These are phyloP conservation scores for Polia nebulosa DNA, from an alignment of 2,888 invertebrate genomes.

Conservation along the genomic window DNA sequence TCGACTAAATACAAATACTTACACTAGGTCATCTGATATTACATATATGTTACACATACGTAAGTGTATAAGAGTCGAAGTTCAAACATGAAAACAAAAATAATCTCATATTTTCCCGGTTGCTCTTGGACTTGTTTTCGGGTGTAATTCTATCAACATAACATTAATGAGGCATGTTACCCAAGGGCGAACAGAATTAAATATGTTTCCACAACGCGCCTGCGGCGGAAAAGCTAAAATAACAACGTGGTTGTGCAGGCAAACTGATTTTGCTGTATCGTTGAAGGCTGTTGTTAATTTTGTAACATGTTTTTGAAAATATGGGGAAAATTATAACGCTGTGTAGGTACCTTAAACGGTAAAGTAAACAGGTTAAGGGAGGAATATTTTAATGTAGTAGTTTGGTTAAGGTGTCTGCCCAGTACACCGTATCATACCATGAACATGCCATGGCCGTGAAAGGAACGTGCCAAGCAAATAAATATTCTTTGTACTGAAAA, in stretches of 20 bases:
- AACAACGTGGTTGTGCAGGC: constrained; percentile 12
- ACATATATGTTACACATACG: not conserved
- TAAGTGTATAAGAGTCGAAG: not conserved
- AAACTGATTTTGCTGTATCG: constrained; percentile 19
- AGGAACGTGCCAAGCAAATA: too few species aligned
- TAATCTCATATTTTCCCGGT: not conserved
- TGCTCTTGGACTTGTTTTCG: constrained; percentile 40
- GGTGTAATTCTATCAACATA: constrained; percentile 46
- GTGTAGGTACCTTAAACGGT: too few species aligned
- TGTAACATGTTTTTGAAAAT: constrained; percentile 2
- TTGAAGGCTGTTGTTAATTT: constrained; percentile 3
- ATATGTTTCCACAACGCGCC: constrained; percentile 49
- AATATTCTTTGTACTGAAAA: too few species aligned
- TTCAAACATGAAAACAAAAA: not conserved
- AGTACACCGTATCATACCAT: too few species aligned
- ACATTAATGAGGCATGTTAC: constrained; percentile 43
- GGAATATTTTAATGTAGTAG: too few species aligned
- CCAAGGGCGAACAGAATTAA: constrained; percentile 41
- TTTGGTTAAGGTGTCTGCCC: too few species aligned
- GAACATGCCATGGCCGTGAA: too few species aligned
- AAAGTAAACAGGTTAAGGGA: too few species aligned
- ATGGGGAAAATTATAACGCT: not conserved
- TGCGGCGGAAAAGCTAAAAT: constrained; percentile 36
- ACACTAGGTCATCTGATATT: too few species aligned
- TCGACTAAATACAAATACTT: too few species aligned